Evolutionary conservation across 1,140 invertebrate species (phyloP).

Genomic region (Plectrocnemia conspersa): DNA sequence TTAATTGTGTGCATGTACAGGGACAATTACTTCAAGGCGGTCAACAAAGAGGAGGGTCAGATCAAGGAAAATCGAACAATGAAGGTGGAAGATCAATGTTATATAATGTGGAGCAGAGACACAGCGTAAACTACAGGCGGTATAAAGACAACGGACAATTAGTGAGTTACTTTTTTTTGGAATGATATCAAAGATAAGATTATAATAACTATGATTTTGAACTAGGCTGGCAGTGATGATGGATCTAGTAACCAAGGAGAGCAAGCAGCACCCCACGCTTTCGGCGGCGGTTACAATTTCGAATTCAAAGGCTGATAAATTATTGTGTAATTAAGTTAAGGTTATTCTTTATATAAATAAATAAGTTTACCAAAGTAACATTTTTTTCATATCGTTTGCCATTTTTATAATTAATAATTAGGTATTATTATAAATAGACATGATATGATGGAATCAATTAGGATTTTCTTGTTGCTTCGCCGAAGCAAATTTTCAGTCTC

Average conservation of each 20-base stretch:
- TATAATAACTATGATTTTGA: background rate
- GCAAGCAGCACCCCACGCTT: slow-evolving; percentile 40
- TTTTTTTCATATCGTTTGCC: background rate
- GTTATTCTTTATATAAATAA: background rate
- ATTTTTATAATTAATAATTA: background rate
- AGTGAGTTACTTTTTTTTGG: slow-evolving; percentile 15
- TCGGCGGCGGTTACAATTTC: slow-evolving; percentile 50
- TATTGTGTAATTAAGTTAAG: background rate
- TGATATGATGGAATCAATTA: background rate
- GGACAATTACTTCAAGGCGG: background rate
- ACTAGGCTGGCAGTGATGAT: slow-evolving; percentile 5
- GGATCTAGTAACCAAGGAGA: background rate
- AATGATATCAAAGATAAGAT: slow-evolving; percentile 4
- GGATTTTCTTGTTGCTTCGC: no score
- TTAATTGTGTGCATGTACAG: background rate
- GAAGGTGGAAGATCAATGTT: slow-evolving; percentile 24
- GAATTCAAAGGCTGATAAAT: slow-evolving; percentile 40
- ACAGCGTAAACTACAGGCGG: slow-evolving; percentile 27
- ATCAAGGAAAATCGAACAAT: background rate
- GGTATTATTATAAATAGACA: slow-evolving; percentile 1
- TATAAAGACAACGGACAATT: slow-evolving; percentile 31
- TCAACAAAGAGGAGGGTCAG: background rate
- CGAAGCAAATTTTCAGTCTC: background rate
- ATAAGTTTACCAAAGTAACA: background rate
- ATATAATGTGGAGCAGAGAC: slow-evolving; percentile 32